Evolutionary conservation across 2,888 invertebrate species (phyloP).

Genomic region (Cheiracanthium punctorium): DNA sequence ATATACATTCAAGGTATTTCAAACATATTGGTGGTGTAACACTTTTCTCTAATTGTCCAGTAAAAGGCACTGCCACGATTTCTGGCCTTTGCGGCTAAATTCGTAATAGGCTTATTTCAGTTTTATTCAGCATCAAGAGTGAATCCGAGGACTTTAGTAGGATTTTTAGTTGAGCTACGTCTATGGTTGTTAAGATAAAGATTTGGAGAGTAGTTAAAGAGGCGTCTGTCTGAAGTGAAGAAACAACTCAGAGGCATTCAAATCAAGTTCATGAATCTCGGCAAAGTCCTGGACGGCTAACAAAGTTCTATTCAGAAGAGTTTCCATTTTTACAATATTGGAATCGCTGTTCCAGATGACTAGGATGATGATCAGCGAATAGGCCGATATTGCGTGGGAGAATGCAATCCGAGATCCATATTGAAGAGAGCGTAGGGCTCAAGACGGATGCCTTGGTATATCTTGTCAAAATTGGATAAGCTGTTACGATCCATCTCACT

Average conservation of each 20-base stretch:
- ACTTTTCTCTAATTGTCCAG: too few relatives aligned
- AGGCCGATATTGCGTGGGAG: not conserved
- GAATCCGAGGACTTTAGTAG: not conserved
- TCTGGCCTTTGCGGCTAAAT: not conserved
- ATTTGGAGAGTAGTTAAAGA: not conserved
- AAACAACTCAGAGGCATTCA: not conserved
- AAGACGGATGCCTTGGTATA: not conserved
- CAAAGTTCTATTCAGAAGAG: not conserved
- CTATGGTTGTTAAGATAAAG: too few relatives aligned
- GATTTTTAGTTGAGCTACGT: not conserved
- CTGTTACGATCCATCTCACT: not conserved
- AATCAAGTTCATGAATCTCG: not conserved
- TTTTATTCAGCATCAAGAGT: conserved; percentile 1
- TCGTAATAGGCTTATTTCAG: not conserved
- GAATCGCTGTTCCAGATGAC: not conserved
- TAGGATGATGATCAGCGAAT: not conserved
- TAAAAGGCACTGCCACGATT: too few relatives aligned
- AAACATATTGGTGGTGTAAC: too few relatives aligned
- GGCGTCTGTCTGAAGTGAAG: not conserved
- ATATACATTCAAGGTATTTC: too few relatives aligned
- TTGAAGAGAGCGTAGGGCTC: conserved; percentile 9
- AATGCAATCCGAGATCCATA: not conserved
- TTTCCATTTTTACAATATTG: not conserved
- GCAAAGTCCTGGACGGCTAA: not conserved
- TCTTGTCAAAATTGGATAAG: not conserved